phyloP scores from a whole-genome alignment of 2,888 invertebrate genomes.

The Steinernema carpocapsae region DNA sequence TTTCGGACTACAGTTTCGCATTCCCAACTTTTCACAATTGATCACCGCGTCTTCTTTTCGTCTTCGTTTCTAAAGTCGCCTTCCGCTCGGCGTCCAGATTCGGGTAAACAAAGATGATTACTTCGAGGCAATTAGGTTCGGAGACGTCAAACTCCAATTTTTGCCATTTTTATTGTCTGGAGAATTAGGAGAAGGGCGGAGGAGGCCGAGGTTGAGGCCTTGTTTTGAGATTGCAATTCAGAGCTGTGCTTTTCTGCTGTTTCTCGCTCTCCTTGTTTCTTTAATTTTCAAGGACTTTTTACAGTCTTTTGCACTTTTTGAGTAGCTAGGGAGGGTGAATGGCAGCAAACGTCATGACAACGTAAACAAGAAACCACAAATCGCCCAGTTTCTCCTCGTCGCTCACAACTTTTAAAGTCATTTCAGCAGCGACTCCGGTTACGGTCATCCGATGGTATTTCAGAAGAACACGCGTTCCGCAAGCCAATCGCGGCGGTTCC shows the following conservation, averaged over 20 bases:
- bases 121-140: not conserved
- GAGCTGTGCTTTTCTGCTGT: not conserved
- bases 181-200: not conserved
- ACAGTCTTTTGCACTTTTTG: too few species aligned
- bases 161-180: not conserved
- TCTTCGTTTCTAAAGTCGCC: too few species aligned
- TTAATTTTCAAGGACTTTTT: not conserved
- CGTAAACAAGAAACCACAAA: too few species aligned
- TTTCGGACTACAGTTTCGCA: not conserved
- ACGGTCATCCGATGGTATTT: constrained; percentile 27
- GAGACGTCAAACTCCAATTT: not conserved
- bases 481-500: constrained; percentile 18
- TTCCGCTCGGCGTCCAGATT: not conserved
- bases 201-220: not conserved
- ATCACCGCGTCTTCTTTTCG: too few species aligned
- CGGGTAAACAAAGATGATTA: constrained; percentile 3
- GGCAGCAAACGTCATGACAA: too few species aligned
- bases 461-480: constrained; percentile 18
- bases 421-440: constrained; percentile 26
- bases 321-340: too few species aligned
- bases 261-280: not conserved
- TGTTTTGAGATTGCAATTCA: not conserved
- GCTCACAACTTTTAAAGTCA: too few species aligned
- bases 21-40: too few species aligned
- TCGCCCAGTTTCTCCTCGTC: too few species aligned